Conservation (phyloP, 2,888 invertebrate genomes). For the Lithophane socia region DNA sequence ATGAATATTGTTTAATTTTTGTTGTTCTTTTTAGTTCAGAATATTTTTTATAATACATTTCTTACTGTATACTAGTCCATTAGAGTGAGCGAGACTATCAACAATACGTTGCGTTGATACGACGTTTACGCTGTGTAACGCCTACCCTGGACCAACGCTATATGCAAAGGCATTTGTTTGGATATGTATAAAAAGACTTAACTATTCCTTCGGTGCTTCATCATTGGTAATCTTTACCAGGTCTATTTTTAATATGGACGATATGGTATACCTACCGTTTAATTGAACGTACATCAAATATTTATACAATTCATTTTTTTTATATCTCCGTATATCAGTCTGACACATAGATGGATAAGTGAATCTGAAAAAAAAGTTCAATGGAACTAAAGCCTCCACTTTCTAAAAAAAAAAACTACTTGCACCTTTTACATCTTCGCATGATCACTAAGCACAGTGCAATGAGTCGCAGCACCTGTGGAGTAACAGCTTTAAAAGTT, state of each 20-base stretch:
- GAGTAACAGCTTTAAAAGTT: slow-evolving; percentile 17
- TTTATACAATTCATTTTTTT: neutral
- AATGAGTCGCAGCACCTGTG: neutral
- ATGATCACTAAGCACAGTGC: slow-evolving; percentile 26
- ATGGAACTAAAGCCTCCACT: neutral
- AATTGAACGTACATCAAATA: neutral
- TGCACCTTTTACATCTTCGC: neutral
- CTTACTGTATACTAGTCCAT: no score
- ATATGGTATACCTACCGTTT: neutral
- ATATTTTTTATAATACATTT: neutral
- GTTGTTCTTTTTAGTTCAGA: neutral
- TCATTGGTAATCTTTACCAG: no score
- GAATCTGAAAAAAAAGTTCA: neutral
- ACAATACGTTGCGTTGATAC: neutral
- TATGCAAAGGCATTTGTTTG: neutral
- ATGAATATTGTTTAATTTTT: neutral
- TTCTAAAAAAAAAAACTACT: neutral
- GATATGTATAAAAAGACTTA: neutral
- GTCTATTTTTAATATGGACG: neutral
- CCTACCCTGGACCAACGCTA: neutral
- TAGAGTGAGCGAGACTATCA: no score
- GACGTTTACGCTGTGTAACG: neutral
- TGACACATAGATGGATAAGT: neutral
- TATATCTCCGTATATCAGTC: slow-evolving; percentile 24
- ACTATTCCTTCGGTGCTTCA: neutral